Evolutionary conservation across 1,140 invertebrate species (phyloP), one percentile per base, ranked within the genome.

Genomic region (Caenorhabditis inopinata): DNA sequence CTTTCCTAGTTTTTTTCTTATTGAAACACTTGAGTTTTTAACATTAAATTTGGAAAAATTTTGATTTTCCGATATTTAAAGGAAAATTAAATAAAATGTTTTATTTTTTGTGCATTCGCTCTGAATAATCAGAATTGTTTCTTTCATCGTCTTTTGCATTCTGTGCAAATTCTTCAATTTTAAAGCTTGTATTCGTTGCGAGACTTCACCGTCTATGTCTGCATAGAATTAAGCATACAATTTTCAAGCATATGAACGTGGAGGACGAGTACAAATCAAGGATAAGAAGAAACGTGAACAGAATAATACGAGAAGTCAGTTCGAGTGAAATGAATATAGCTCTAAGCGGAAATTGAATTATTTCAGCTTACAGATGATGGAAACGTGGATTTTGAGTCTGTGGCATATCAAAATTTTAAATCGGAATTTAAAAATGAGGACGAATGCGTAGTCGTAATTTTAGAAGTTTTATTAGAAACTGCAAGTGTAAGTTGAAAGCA

Each of bases 351-450:
- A 42, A 21, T 68, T n/a, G n/a, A n/a, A n/a, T n/a, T n/a, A n/a
- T 68, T 68, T 2, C 58, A 68, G 58, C n/a, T 68, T 4, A 68
- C 58, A 21, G 58, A 68, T 27, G 32, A 68, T 42, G 58, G 58
- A 6, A 68, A 68, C 16, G n/a, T 68, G 9, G 58, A 68, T 18
- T 68, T 68, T 25, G 58, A 68, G n/a, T 29, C 58, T 9, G 18
- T 68, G n/a, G 29, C 58, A 11, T 68, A 68, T 68, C 32, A 68
- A 21, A 68, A 68, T 68, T 68, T 68, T 7, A 35, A 68, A 25
- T 5, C 16, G 7, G 58, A 68, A 68, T 12, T 68, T 12, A 32
- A 4, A 9, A 68, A 42, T 16, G 2, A 38, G 3, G 58, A 68
- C 14, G 32, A 68, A 25, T 18, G n/a, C 16, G 23, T 16, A 4